Evolutionary conservation across 2,888 invertebrate genomes (phyloP).

Genomic region (Lepidochrysops patricia): DNA sequence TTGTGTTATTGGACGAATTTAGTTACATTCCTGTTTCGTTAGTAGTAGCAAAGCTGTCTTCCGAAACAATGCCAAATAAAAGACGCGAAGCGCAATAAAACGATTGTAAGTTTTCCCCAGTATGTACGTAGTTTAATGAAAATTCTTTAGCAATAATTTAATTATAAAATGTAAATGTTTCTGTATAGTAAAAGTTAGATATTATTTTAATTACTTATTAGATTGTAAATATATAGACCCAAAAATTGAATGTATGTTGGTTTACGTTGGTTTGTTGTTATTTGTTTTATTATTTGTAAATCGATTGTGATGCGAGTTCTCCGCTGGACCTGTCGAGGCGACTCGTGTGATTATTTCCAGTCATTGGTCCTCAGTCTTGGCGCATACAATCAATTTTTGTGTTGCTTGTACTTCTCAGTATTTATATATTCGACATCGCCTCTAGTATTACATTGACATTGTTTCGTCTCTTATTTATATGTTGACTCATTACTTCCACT

Average conservation of each 20-base stretch:
- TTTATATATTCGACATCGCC: slow-evolving; percentile 2
- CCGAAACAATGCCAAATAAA: slow-evolving; percentile 73
- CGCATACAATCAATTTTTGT: background rate
- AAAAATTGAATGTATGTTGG: slow-evolving; percentile 32
- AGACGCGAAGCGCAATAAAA: slow-evolving; percentile 68
- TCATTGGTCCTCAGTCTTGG: background rate
- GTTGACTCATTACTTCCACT: slow-evolving; percentile 58
- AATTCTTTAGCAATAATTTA: slow-evolving; percentile 73
- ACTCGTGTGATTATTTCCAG: background rate
- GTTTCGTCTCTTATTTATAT: slow-evolving; percentile 30
- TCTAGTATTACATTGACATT: background rate
- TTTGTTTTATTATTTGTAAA: slow-evolving; percentile 11
- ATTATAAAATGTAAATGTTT: slow-evolving; percentile 67
- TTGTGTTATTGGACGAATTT: slow-evolving; percentile 70
- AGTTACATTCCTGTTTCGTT: slow-evolving; percentile 72
- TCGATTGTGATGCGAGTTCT: slow-evolving; percentile 17
- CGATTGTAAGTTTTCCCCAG: slow-evolving; percentile 54
- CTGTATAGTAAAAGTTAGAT: slow-evolving; percentile 65
- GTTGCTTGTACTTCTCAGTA: background rate
- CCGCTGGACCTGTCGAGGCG: background rate
- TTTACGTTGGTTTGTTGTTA: slow-evolving; percentile 34
- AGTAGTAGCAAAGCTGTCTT: slow-evolving; percentile 73
- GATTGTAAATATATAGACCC: slow-evolving; percentile 33
- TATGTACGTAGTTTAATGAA: slow-evolving; percentile 50
- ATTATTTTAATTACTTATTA: slow-evolving; percentile 40